Evolutionary conservation across 2,888 invertebrate species (phyloP).

Genomic region (Lordiphosa fenestrarum): DNA sequence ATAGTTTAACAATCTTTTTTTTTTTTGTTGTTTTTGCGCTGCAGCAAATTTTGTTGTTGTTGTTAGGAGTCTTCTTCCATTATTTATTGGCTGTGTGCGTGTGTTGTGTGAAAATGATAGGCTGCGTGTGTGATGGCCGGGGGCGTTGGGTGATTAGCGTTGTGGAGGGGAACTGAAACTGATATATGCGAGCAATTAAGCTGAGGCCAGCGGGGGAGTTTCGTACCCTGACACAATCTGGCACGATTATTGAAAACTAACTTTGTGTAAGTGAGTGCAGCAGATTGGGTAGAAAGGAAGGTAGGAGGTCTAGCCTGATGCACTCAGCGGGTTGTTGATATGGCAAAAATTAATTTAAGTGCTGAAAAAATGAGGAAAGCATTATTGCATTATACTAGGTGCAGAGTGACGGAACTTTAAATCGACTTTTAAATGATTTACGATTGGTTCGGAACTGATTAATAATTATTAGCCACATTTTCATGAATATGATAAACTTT

Average conservation of each 20-base stretch:
- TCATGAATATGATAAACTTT: too few relatives aligned
- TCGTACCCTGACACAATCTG: conserved; percentile 65
- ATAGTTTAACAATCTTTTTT: conserved; percentile 48
- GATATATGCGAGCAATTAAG: conserved; percentile 67
- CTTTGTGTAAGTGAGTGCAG: conserved; percentile 15
- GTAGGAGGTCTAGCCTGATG: conserved; percentile 2
- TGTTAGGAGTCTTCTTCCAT: conserved; percentile 44
- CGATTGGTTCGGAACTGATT: too few relatives aligned
- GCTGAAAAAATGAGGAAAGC: too few relatives aligned
- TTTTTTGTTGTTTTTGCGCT: conserved; percentile 42
- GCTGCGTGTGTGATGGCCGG: conserved; percentile 21
- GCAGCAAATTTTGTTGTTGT: conserved; percentile 34
- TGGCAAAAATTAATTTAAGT: background rate
- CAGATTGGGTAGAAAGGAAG: background rate
- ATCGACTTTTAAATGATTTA: too few relatives aligned
- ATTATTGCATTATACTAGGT: too few relatives aligned
- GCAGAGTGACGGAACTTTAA: too few relatives aligned
- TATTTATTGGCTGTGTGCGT: conserved; percentile 70
- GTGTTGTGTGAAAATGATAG: conserved; percentile 68
- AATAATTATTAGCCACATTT: too few relatives aligned
- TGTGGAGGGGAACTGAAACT: conserved; percentile 40
- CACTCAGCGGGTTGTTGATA: conserved; percentile 8
- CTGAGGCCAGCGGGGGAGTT: conserved; percentile 16
- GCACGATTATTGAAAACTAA: conserved; percentile 70
- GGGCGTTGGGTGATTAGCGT: conserved; percentile 41